Percentiles rank a stretch among this genome's conserved stretches.
phyloP scores from a whole-genome alignment of 1,140 invertebrate genomes.

The Myzus persicae region DNA sequence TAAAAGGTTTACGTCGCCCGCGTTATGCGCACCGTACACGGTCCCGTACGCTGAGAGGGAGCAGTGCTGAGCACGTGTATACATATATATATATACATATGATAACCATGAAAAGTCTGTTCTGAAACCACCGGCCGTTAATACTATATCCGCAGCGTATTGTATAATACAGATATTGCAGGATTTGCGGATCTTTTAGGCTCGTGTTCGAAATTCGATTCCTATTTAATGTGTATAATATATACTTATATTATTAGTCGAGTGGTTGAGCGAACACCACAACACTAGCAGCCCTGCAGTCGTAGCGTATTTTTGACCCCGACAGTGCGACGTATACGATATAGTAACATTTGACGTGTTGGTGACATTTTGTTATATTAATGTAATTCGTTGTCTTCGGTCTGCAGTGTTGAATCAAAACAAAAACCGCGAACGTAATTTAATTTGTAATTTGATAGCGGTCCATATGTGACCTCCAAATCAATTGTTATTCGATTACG shows the following conservation, averaged over 20 bases:
- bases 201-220: neutral
- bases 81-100: neutral
- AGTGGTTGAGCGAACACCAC: neutral
- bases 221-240: neutral
- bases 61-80: neutral
- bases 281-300: neutral
- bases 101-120: neutral
- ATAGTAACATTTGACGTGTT: neutral
- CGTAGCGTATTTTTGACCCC: neutral
- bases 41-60: too few species aligned
- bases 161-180: neutral
- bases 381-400: neutral
- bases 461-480: too few species aligned
- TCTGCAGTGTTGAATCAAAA: neutral
- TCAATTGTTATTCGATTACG: neutral
- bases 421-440: neutral
- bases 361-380: neutral
- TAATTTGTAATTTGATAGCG: neutral
- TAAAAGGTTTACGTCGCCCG: constrained; percentile 25
- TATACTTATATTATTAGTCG: neutral
- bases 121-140: neutral
- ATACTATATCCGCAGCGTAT: neutral
- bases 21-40: neutral
- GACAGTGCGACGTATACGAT: too few species aligned
- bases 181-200: neutral